Conservation (phyloP, 2,888 invertebrate genomes). For the Ommatoiulus sabulosus region DNA sequence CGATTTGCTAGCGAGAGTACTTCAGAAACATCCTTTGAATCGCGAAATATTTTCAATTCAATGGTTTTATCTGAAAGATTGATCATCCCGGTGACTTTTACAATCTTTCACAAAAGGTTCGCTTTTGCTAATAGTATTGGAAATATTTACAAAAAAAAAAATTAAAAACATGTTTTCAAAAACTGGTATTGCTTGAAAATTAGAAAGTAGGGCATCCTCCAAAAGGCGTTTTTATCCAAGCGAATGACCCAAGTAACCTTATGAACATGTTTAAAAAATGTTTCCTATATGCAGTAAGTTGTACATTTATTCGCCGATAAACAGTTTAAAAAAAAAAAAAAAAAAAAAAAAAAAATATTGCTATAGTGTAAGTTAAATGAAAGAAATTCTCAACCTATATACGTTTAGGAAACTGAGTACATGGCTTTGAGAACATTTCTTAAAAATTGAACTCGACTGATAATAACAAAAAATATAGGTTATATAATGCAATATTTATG, state of each 20-base stretch:
- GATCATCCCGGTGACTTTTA: background rate
- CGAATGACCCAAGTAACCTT: background rate
- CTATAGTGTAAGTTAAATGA: too few relatives aligned
- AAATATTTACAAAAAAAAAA: background rate
- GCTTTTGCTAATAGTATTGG: background rate
- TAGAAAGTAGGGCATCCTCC: background rate
- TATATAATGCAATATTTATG: too few relatives aligned
- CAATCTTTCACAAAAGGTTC: background rate
- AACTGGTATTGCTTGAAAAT: conserved; percentile 23
- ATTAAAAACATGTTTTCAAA: background rate
- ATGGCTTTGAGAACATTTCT: too few relatives aligned
- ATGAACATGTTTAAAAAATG: background rate
- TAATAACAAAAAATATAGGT: too few relatives aligned
- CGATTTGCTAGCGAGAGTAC: background rate
- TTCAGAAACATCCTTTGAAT: background rate
- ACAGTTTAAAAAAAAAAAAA: too few relatives aligned
- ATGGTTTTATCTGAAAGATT: background rate
- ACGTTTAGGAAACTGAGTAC: too few relatives aligned
- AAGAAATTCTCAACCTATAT: too few relatives aligned
- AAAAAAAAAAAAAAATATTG: too few relatives aligned
- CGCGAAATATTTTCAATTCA: background rate
- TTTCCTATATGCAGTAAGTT: too few relatives aligned
- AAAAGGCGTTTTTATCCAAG: background rate
- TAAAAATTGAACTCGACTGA: too few relatives aligned
- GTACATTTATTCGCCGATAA: too few relatives aligned